phyloP scores from a whole-genome alignment of 2,888 invertebrate genomes.

The Noctuana brunneofusca region DNA sequence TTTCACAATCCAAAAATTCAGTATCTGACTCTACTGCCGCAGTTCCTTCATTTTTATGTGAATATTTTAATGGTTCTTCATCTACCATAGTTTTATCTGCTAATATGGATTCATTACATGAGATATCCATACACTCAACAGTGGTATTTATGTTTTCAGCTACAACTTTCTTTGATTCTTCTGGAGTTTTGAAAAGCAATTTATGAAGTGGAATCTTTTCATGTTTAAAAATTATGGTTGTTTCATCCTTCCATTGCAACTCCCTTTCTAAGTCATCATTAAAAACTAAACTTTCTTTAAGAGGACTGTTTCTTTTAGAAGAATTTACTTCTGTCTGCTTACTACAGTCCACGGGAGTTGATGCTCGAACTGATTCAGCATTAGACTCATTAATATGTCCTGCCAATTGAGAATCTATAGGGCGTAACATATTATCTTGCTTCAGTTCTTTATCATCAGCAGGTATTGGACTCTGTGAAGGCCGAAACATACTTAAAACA shows the following conservation, averaged over 20 bases:
- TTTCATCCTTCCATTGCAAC: slow-evolving; percentile 73
- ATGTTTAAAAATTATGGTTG: slow-evolving; percentile 65
- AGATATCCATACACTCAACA: slow-evolving; percentile 70
- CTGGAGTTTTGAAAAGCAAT: slow-evolving; percentile 51
- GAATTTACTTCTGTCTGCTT: slow-evolving; percentile 52
- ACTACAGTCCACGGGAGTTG: slow-evolving; percentile 61
- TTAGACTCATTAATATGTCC: slow-evolving; percentile 34
- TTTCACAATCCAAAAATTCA: slow-evolving; percentile 76
- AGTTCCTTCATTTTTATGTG: slow-evolving; percentile 40
- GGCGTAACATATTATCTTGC: slow-evolving; percentile 37
- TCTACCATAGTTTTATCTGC: slow-evolving; percentile 53
- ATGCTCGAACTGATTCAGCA: slow-evolving; percentile 47
- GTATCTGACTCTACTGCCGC: slow-evolving; percentile 61
- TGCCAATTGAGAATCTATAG: slow-evolving; percentile 35
- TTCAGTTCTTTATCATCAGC: slow-evolving; percentile 42
- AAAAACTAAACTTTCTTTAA: slow-evolving; percentile 69
- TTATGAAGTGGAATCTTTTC: slow-evolving; percentile 73
- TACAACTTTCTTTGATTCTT: slow-evolving; percentile 28
- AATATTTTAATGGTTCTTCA: slow-evolving; percentile 36
- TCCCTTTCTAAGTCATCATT: slow-evolving; percentile 74
- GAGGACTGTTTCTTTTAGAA: slow-evolving; percentile 61
- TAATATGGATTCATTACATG: slow-evolving; percentile 57
- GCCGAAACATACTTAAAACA: slow-evolving; percentile 72
- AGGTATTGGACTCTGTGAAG: slow-evolving; percentile 72
- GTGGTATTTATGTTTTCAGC: slow-evolving; percentile 48